A percentile compares a stretch with the other conserved stretches of the same genome.
Conservation (phyloP, 2,113 vertebrate genomes). For the Nerophis ophidion region DNA sequence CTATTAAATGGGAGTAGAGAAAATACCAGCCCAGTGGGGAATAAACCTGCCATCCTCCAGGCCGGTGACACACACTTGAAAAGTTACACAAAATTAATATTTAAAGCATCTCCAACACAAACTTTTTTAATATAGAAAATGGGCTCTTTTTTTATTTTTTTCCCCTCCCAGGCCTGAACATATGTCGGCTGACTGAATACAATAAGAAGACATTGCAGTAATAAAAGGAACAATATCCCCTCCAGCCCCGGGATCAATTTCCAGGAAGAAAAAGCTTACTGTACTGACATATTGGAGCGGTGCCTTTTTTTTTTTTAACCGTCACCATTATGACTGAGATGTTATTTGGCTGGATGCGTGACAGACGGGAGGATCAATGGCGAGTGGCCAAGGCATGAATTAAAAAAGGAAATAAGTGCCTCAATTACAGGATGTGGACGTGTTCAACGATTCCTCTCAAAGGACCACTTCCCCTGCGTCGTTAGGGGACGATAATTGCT, state of each 20-base stretch:
- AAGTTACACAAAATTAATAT: not conserved
- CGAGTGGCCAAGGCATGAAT: constrained; percentile 24
- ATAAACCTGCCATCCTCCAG: too few species aligned
- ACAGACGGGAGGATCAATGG: constrained; percentile 26
- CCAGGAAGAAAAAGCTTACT: not conserved
- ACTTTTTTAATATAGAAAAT: not conserved
- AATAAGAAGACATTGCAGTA: not conserved
- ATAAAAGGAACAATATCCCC: not conserved
- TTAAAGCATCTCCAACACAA: not conserved
- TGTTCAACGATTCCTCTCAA: constrained; percentile 2
- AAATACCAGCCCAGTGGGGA: too few species aligned
- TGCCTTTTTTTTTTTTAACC: constrained; percentile 19
- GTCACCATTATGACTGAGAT: constrained; percentile 22
- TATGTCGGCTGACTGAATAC: not conserved
- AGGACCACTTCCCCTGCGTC: constrained; percentile 16
- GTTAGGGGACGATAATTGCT: constrained; percentile 10
- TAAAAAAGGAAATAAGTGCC: constrained; percentile 12
- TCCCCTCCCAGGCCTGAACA: not conserved
- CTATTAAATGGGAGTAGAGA: too few species aligned
- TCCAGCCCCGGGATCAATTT: not conserved
- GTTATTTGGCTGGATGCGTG: constrained; percentile 29
- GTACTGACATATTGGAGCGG: constrained; percentile 16
- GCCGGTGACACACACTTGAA: too few species aligned
- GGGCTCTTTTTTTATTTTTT: not conserved
- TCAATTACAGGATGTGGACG: constrained; percentile 18